Base-by-base conservation (phyloP, 2,888 invertebrate species). In the Mesorhabditis belari region DNA sequence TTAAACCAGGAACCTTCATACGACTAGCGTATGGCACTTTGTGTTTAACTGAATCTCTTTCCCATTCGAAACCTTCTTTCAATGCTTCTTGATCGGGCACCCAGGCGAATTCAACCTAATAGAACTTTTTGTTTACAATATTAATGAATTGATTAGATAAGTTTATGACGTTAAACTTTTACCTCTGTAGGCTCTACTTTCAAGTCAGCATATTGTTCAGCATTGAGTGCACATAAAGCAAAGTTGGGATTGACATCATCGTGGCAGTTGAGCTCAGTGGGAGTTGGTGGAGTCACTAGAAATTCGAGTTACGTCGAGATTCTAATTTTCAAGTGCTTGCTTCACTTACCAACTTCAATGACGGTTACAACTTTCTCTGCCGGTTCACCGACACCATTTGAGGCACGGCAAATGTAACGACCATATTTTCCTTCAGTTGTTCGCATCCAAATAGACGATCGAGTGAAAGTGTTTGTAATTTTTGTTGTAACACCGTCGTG, bases 161-260 rank as follows among this genome's bases (percentile, higher is more conserved):
- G 27, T 19, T 26, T 5, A 58, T 23, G 25, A 9, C 4, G n/a
- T 17, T 17, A 35, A 55, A 65, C 60, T 5, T 66, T 62, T 4
- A 70, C 55, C 1, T 70, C 61, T 12, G 61, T 56, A 6, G 72
- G 72, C 24, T 58, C 49, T n/a, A 54, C 56, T 3, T 49, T 44
- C 55, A 65, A 59, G 5, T 62, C 55, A 6, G 61, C 60, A 24
- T 63, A 71, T 3, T 60, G 49, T 23, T 59, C 65, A 3, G 56
- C 63, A 17, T 61, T 58, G 28, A 74, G 60, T 12, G 67, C 59
- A 51, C 72, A 73, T 53, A 59, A 63, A 29, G 63, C 74, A 61
- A 67, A 74, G 52, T 74, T 74, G 19, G 74, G 74, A 55, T 66
- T 71, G 25, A 69, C 55, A 17, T 68, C 51, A 49, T 71, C 67